A percentile compares a stretch with the other conserved stretches of the same genome.
phyloP scores from a whole-genome alignment of 2,888 invertebrate genomes.

The Tetropium fuscum region DNA sequence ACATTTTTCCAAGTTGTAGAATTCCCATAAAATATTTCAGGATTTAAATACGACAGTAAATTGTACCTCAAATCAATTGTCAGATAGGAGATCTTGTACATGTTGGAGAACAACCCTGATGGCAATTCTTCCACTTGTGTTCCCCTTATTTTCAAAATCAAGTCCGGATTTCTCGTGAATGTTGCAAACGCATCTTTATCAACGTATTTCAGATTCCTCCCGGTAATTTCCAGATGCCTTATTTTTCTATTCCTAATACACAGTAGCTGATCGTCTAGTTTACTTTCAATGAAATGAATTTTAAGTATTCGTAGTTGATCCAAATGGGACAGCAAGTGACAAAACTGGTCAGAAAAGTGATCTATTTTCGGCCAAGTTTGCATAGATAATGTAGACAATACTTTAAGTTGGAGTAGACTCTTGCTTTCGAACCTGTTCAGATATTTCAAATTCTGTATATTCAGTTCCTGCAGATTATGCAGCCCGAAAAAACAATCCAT shows the following conservation, averaged over 20 bases:
- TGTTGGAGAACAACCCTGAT: constrained; percentile 80
- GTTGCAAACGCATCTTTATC: constrained; percentile 83
- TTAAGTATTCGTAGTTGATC: constrained; percentile 81
- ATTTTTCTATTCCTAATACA: constrained; percentile 84
- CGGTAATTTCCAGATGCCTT: constrained; percentile 84
- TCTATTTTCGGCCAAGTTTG: constrained; percentile 83
- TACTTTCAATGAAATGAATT: constrained; percentile 80
- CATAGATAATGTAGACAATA: constrained; percentile 77
- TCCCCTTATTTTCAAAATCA: constrained; percentile 80
- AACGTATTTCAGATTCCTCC: constrained; percentile 78
- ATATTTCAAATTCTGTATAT: constrained; percentile 79
- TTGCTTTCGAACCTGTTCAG: constrained; percentile 82
- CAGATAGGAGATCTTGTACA: constrained; percentile 83
- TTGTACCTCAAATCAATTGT: constrained; percentile 87
- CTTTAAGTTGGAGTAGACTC: constrained; percentile 78
- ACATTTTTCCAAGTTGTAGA: constrained; percentile 89
- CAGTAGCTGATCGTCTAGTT: constrained; percentile 80
- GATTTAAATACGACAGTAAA: constrained; percentile 81
- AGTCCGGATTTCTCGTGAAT: constrained; percentile 79
- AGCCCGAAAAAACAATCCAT: constrained; percentile 79
- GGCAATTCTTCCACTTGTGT: constrained; percentile 86
- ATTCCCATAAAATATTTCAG: constrained; percentile 89
- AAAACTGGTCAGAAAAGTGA: constrained; percentile 71
- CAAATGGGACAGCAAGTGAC: constrained; percentile 78
- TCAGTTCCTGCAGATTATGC: constrained; percentile 78